Base-by-base conservation (phyloP, 2,888 invertebrate species). In the Rhaphigaster nebulosa region DNA sequence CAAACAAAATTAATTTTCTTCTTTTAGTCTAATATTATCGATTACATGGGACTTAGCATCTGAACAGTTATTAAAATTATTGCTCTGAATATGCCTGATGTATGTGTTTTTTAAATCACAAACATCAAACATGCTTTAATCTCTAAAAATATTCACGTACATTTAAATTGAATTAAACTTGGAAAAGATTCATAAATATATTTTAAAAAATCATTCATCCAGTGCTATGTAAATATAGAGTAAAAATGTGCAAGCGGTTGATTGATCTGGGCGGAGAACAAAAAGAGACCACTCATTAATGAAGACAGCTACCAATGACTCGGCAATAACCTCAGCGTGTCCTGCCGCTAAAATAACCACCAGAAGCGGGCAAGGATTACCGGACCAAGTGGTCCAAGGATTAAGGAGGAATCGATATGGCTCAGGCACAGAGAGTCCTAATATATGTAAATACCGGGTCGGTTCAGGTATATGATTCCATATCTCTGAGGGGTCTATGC, bases 371-470 rank as follows among this genome's bases (percentile, higher is more conserved):
- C 20, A 38, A n/a, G 84, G 45, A 84, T 84, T 84, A 84, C 12
- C n/a, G 45, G 84, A 84, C 45, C 84, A 50, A 84, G 84, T 45
- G 84, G 45, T 50, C 45, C 84, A 45, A 38, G 84, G 84, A 84
- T 84, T 84, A 84, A 18, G 84, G 45, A 84, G 84, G 5, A 84
- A 76, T 76, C 70, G 70, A 76, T 76, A 76, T 76, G 70, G 34
- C 70, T 76, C 29, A 65, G 65, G 15, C 65, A 65, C 18, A 65
- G 29, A 3, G 34, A 6, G 45, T 45, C 26, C 41, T 45, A 84
- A 50, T 50, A 45, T 84, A 84, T 84, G 84, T 84, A 84, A 84
- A 84, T 84, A 84, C n/a, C 13, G 84, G 84, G 70, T 76, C 70
- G 34, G 70, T 76, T 76, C 38, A 34, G 70, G 38, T 76, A 76